Conservation (phyloP, 2,797 vertebrate species). For the Hafferia zeledoni region DNA sequence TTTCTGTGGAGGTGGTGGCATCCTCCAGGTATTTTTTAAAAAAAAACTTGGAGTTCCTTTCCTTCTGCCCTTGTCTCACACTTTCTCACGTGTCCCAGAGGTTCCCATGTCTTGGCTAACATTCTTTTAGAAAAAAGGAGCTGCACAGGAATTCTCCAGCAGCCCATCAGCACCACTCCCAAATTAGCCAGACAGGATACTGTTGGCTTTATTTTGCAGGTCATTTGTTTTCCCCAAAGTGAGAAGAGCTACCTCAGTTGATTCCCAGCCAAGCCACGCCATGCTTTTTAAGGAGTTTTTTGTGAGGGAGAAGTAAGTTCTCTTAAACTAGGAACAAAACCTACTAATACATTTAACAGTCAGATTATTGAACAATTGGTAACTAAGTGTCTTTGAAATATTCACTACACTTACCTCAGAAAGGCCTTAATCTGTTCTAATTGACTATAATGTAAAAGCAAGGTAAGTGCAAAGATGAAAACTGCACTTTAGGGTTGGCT, state of each 20-base stretch:
- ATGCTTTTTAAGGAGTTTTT: background rate
- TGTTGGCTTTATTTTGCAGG: slow-evolving; percentile 23
- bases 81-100: background rate
- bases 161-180: slow-evolving; percentile 16
- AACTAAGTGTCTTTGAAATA: background rate
- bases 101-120: background rate
- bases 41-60: background rate
- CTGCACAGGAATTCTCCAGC: background rate
- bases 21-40: background rate
- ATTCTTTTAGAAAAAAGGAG: slow-evolving; percentile 34
- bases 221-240: background rate
- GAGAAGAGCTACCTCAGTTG: background rate
- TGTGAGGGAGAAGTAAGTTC: background rate
- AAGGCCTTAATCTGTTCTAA: background rate
- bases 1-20: background rate
- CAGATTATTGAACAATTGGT: background rate
- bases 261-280: background rate
- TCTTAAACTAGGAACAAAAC: background rate
- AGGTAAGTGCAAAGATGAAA: background rate
- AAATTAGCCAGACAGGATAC: slow-evolving; percentile 21
- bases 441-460: background rate
- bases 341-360: background rate
- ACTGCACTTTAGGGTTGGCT: background rate
- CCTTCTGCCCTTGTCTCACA: background rate
- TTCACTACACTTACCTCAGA: background rate